Percentiles rank a stretch among this genome's conserved stretches.
phyloP scores from a whole-genome alignment of 2,113 vertebrate species.

The Solea senegalensis region DNA sequence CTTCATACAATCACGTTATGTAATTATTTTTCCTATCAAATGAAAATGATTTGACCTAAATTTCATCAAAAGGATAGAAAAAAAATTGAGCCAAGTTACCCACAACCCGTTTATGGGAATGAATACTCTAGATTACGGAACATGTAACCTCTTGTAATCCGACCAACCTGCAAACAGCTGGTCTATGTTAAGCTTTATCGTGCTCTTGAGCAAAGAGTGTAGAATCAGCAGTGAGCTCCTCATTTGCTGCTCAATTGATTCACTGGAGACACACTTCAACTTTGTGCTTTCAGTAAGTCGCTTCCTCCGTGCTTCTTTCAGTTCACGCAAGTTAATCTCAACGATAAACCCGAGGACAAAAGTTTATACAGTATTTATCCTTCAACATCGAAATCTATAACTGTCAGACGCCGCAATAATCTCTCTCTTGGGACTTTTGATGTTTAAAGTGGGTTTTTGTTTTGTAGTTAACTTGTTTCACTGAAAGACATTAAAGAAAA shows the following conservation, averaged over 20 bases:
- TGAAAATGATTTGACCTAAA: too few relatives aligned
- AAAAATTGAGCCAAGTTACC: too few relatives aligned
- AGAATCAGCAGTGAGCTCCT: neutral
- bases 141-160: too few relatives aligned
- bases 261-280: neutral
- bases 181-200: neutral
- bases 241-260: constrained; percentile 21
- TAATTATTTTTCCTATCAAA: too few relatives aligned
- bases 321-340: neutral
- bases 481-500: neutral
- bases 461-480: neutral
- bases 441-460: neutral
- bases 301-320: constrained; percentile 1
- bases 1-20: too few relatives aligned
- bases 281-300: neutral
- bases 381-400: neutral
- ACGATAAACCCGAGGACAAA: neutral
- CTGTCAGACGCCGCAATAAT: neutral
- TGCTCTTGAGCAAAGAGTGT: neutral
- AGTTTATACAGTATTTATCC: neutral
- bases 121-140: too few relatives aligned
- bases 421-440: neutral
- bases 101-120: too few relatives aligned
- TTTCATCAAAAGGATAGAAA: too few relatives aligned
- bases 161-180: neutral